Conservation (phyloP, 1,140 invertebrate species). For the Dendroctonus ponderosae region DNA sequence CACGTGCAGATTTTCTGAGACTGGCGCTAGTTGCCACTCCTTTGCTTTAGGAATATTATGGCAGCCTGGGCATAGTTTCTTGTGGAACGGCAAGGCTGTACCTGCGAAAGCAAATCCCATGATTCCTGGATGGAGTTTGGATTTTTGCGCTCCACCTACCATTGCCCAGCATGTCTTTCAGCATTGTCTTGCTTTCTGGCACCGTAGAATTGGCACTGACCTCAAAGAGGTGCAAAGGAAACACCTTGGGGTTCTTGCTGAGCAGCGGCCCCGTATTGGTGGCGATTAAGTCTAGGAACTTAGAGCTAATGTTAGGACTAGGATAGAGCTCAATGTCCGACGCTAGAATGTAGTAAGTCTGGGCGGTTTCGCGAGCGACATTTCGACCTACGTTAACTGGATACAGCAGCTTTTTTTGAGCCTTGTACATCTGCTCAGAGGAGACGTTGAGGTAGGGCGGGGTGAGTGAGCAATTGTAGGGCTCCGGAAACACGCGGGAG, state of each 20-base stretch:
- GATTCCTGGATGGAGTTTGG: neutral
- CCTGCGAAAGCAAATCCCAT: conserved; percentile 4
- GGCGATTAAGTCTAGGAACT: conserved; percentile 80
- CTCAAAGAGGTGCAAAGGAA: conserved; percentile 81
- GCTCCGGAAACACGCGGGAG: conserved; percentile 59
- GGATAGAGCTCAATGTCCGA: conserved; percentile 89
- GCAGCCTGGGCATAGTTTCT: conserved; percentile 83
- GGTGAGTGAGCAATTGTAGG: conserved; percentile 67
- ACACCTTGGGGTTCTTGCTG: conserved; percentile 71
- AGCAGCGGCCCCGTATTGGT: conserved; percentile 65
- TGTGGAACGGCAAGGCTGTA: conserved; percentile 86
- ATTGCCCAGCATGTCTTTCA: conserved; percentile 72
- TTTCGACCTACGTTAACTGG: conserved; percentile 87
- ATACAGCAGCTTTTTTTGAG: conserved; percentile 76
- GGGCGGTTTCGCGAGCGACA: conserved; percentile 75
- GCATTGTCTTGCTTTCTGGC: conserved; percentile 70
- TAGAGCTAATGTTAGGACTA: conserved; percentile 70
- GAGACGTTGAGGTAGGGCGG: conserved; percentile 69
- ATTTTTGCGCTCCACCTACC: conserved; percentile 46
- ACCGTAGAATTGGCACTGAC: conserved; percentile 69
- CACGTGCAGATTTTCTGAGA: conserved; percentile 69
- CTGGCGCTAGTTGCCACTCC: conserved; percentile 74
- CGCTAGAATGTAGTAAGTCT: conserved; percentile 80
- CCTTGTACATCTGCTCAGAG: conserved; percentile 70
- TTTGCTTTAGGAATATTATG: conserved; percentile 83